These are phyloP conservation scores for Ormyrus pomaceus DNA, from an alignment of 2,888 invertebrate species.

Conservation along the genomic window DNA sequence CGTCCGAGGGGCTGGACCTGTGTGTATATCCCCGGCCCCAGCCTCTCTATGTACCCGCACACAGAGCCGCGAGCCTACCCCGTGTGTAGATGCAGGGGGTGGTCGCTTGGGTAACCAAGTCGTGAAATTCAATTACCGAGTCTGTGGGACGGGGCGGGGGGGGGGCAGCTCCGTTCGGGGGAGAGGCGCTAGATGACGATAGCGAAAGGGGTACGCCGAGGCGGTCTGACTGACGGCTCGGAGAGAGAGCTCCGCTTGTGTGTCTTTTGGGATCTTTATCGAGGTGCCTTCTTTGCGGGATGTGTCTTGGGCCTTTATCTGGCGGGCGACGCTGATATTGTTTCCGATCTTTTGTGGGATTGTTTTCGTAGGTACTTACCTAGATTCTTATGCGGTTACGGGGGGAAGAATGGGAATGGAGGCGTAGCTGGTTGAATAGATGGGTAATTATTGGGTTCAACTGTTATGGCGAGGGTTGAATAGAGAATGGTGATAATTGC, in stretches of 20 bases:
- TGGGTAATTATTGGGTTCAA: too few species aligned
- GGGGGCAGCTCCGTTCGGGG: conserved; percentile 25
- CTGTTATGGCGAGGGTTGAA: too few species aligned
- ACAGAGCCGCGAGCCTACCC: not conserved
- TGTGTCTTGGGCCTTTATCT: too few species aligned
- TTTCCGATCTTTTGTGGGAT: too few species aligned
- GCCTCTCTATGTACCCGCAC: not conserved
- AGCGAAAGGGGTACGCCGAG: conserved; percentile 25
- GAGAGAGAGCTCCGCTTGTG: not conserved
- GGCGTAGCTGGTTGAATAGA: too few species aligned
- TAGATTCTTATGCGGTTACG: too few species aligned
- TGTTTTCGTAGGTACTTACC: too few species aligned
- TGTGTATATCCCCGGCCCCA: not conserved
- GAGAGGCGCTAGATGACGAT: conserved; percentile 31
- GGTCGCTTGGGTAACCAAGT: conserved; percentile 74
- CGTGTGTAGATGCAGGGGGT: conserved; percentile 11
- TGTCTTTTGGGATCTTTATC: not conserved
- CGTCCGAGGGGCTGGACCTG: not conserved
- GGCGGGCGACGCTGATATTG: too few species aligned
- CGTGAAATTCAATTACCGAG: conserved; percentile 76
- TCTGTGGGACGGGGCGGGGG: conserved; percentile 51
- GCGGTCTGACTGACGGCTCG: conserved; percentile 40
- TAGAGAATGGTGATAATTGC: too few species aligned
- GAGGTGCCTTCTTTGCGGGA: not conserved
- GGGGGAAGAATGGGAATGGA: too few species aligned